Evolutionary conservation across 1,140 invertebrate genomes (phyloP), one percentile per base, ranked within the genome.

Genomic region (Acromyrmex charruanus): DNA sequence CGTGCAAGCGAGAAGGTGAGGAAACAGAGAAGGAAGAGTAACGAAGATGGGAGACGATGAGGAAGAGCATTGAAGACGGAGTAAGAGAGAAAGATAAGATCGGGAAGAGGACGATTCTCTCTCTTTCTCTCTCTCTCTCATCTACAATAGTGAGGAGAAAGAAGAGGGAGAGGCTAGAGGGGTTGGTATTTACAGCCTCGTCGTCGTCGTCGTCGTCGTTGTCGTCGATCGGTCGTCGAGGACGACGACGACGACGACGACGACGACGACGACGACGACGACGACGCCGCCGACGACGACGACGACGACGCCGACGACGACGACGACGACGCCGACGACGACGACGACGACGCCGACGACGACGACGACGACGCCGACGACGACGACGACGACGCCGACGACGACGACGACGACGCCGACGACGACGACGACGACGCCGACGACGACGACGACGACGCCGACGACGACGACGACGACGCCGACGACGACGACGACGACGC

Each of bases 131-230:
- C 71, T 55, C 71, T 18, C 28, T 35, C 6, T 55, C 16, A 6
- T 35, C 31, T 35, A 35, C 31, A 25, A 25, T 25, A 35, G 79
- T 14, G 31, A 65, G n/a, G 18, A 69, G 65, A 72, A 69, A 51
- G 65, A 79, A 65, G 39, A 49, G 18, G 55, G 59, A 90, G 86
- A 90, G 71, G 75, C 66, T 49, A 81, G 86, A 89, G 77, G 91
- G 91, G 89, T 92, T 92, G 91, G 65, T 92, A 92, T 92, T 92
- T 92, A 92, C 92, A 92, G 91, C 72, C 77, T 77, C 89, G 77
- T 87, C 80, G 51, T 74, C 28, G 10, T 74, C 71, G 51, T 31
- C 71, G 71, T 21, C 28, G 68, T 25, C 39, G 71, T n/a, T 18
- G 68, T 21, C 39, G 25, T 25, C 25, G 25, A 21, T 21, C 21